Conservation (phyloP, 37 sponge, comb jelly and placozoan genomes). For the Theonella swinhoei region DNA sequence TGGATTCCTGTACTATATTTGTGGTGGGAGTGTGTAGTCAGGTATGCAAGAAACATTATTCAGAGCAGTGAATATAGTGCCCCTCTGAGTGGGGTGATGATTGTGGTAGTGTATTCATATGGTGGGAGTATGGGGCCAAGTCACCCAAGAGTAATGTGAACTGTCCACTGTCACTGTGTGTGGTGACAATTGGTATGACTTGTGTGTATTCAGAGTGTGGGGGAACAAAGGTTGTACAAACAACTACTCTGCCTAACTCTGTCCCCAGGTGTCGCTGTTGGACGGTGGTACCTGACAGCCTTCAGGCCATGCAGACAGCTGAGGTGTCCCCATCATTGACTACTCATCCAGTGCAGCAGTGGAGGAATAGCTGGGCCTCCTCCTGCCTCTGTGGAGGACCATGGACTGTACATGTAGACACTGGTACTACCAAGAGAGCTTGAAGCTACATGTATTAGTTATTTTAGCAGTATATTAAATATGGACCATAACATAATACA, state of each 20-base stretch:
- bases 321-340: background rate
- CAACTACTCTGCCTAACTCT: too few relatives aligned
- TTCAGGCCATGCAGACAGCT: background rate
- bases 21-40: background rate
- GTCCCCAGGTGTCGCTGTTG: conserved; percentile 56
- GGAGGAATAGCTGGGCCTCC: conserved; percentile 53
- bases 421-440: background rate
- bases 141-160: too few relatives aligned
- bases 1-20: background rate
- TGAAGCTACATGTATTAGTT: too few relatives aligned
- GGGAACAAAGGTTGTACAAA: too few relatives aligned
- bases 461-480: too few relatives aligned
- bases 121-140: too few relatives aligned
- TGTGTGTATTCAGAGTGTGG: too few relatives aligned
- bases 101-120: too few relatives aligned
- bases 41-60: background rate
- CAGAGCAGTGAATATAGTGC: background rate
- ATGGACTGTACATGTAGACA: conserved; percentile 24
- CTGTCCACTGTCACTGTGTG: too few relatives aligned
- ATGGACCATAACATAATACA: too few relatives aligned
- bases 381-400: conserved; percentile 67
- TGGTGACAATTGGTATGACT: too few relatives aligned
- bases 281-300: conserved; percentile 49
- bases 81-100: too few relatives aligned
- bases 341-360: conserved; percentile 46